These are phyloP conservation scores for Scomberomorus guttatus DNA, from an alignment of 2,797 vertebrate species.

Conservation along the genomic window DNA sequence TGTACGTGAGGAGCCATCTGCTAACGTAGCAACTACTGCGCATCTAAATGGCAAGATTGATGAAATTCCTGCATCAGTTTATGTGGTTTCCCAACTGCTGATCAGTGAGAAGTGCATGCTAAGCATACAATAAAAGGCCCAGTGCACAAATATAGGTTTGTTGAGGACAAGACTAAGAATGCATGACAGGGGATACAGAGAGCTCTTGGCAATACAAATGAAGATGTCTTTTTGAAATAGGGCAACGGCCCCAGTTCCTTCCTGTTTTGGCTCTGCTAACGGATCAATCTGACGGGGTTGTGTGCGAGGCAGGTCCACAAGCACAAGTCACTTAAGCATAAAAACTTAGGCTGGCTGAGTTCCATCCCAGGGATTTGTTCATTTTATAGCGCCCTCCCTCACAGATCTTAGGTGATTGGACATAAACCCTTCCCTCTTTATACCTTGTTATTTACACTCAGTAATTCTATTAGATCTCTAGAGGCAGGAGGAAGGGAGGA, in stretches of 20 bases:
- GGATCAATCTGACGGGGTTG: conserved; percentile 57
- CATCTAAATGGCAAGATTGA: conserved; percentile 8
- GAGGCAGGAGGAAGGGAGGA: background rate
- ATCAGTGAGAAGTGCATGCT: conserved; percentile 32
- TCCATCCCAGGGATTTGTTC: conserved; percentile 35
- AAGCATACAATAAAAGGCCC: conserved; percentile 26
- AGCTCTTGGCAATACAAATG: conserved; percentile 70
- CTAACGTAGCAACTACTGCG: conserved; percentile 30
- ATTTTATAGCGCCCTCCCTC: conserved; percentile 14
- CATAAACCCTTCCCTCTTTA: conserved; percentile 62
- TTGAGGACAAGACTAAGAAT: conserved; percentile 43
- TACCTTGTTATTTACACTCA: conserved; percentile 59
- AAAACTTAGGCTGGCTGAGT: conserved; percentile 36
- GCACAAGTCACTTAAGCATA: conserved; percentile 58
- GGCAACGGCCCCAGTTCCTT: conserved; percentile 35
- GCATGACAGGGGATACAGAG: conserved; percentile 41
- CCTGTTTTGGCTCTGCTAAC: conserved; percentile 40
- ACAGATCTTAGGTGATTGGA: conserved; percentile 48
- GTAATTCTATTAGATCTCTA: conserved; percentile 46
- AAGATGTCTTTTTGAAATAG: conserved; percentile 72
- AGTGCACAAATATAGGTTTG: conserved; percentile 32
- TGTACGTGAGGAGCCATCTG: conserved; percentile 24
- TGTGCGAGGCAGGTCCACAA: conserved; percentile 45
- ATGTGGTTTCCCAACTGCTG: conserved; percentile 22
- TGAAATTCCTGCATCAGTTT: conserved; percentile 28